Conservation (phyloP, 2,113 vertebrate genomes). For the Gavia stellata region DNA sequence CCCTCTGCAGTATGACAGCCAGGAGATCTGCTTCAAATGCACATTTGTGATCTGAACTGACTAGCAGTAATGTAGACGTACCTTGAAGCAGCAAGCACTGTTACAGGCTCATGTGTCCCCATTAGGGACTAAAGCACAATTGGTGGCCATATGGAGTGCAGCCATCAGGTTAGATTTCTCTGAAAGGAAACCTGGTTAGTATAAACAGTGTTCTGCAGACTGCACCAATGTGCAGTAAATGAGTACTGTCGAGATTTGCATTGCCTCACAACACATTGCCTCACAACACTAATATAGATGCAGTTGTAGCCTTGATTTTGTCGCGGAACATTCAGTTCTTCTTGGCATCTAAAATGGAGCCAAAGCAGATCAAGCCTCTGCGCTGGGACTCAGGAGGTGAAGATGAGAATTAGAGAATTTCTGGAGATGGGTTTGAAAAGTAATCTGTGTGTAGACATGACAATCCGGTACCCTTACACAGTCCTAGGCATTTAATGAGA, state of each 20-base stretch:
- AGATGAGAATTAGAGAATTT: neutral
- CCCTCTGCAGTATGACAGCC: neutral
- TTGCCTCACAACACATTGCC: neutral
- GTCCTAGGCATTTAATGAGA: neutral
- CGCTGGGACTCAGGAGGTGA: neutral
- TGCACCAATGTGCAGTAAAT: neutral
- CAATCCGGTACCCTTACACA: neutral
- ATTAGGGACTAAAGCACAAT: neutral
- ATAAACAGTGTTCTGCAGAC: neutral
- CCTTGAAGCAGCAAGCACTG: neutral
- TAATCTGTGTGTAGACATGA: neutral
- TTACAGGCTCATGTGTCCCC: neutral
- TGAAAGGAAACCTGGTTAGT: neutral
- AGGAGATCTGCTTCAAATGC: neutral
- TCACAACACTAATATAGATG: neutral
- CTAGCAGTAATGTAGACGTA: accelerated
- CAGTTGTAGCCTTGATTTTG: neutral
- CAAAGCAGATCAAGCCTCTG: neutral
- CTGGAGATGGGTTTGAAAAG: neutral
- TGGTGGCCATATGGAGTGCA: neutral
- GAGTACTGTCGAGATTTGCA: neutral
- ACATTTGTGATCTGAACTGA: neutral
- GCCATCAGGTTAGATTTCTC: neutral
- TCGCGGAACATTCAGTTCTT: neutral
- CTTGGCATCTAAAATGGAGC: neutral